Base-by-base conservation (phyloP, 2,888 invertebrate genomes). In the Drosophila anomalata region DNA sequence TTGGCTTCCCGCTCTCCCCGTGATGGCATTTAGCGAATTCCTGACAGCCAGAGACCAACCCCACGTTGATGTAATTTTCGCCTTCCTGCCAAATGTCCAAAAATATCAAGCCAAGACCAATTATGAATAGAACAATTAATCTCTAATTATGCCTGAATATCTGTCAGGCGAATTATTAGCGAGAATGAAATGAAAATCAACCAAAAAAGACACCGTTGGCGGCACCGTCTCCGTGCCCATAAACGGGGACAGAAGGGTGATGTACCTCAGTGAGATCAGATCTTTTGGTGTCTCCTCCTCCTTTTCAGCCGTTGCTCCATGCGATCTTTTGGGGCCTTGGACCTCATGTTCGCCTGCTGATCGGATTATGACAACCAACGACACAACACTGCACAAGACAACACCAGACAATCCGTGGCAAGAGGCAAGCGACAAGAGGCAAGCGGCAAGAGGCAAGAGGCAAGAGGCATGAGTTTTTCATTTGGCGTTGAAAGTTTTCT, bases 111-210 rank as follows among this genome's bases (percentile, higher is more conserved):
- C 74, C 55, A 62, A 55, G 54, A 58, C 78, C 79, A 82, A 83
- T 87, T 89, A 82, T 88, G 86, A 89, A 82, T 79, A 89, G 83
- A 90, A 90, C 90, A 90, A 90, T 90, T 90, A 90, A 90, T 90
- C 90, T 90, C 90, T 90, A 90, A 90, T 90, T 90, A 90, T 89
- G 88, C 84, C 78, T 87, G 88, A 90, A 83, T 89, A 89, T 90
- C 89, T 90, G 90, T 90, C 90, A 87, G 72, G 86, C 79, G 84
- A 89, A 81, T 87, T 85, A 85, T 87, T 89, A 84, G 78, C 77
- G 71, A 61, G 63, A 67, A 72, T 73, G 76, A 87, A 87, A 77
- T 73, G 74, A 69, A 83, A 77, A 83, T 83, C 86, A 87, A 74
- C 83, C 73, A 42, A 42, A 56, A 71, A 58, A 65, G 50, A 53